Conservation (phyloP, 2,888 invertebrate genomes). For the Notodromas monacha region DNA sequence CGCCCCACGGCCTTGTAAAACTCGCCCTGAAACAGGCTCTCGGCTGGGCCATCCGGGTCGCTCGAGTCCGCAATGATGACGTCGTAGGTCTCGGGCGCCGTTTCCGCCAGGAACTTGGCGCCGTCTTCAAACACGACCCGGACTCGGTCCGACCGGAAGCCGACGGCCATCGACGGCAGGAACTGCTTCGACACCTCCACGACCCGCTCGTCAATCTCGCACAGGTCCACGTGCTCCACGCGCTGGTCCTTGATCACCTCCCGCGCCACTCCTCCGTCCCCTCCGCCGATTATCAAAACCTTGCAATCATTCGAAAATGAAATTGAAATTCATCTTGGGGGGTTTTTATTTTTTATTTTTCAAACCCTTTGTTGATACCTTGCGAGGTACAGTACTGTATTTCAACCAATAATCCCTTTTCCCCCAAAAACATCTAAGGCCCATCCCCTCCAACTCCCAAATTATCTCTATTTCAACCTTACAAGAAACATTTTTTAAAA, state of each 20-base stretch:
- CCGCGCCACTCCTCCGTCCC: slow-evolving; percentile 84
- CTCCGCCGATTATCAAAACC: slow-evolving; percentile 80
- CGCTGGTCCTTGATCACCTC: slow-evolving; percentile 72
- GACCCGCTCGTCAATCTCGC: slow-evolving; percentile 79
- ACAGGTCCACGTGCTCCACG: slow-evolving; percentile 53
- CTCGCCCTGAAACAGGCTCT: slow-evolving; percentile 34
- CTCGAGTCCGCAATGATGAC: slow-evolving; percentile 95
- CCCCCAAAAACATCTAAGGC: no score
- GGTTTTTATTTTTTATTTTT: no score
- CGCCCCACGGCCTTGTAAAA: slow-evolving; percentile 53
- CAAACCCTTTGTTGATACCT: no score
- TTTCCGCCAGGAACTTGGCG: slow-evolving; percentile 63
- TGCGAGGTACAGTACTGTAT: no score
- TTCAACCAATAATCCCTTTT: no score
- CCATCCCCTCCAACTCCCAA: no score
- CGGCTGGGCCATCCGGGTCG: slow-evolving; percentile 59
- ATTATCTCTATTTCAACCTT: no score
- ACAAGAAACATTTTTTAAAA: no score
- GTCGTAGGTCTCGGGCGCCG: slow-evolving; percentile 46
- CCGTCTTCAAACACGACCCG: slow-evolving; percentile 63
- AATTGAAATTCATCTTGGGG: no score
- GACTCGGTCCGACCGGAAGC: slow-evolving; percentile 50
- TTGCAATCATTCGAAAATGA: no score
- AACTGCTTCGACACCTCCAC: slow-evolving; percentile 58
- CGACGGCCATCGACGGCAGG: slow-evolving; percentile 61